A percentile compares a stretch with the other conserved stretches of the same genome.
phyloP scores from a whole-genome alignment of 2,888 invertebrate genomes.

The Vanessa cardui region DNA sequence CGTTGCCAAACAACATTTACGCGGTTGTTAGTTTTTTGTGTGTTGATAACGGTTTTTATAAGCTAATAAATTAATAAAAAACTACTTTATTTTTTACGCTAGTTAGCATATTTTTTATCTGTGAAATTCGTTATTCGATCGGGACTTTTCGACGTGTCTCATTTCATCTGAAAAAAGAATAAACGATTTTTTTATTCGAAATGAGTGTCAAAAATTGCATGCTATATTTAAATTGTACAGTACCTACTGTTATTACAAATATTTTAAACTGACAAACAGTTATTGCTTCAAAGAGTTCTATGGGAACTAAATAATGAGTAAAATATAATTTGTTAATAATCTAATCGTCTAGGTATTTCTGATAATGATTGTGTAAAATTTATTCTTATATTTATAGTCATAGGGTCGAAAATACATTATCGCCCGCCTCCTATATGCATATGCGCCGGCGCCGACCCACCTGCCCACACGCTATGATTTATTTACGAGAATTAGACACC shows the following conservation, averaged over 20 bases:
- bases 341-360: conserved; percentile 1
- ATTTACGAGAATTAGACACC: conserved; percentile 57
- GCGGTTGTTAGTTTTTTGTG: conserved; percentile 21
- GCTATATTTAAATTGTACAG: no score
- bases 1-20: conserved; percentile 53
- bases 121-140: no score
- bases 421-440: conserved; percentile 30
- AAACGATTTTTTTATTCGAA: no score
- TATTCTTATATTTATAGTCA: background rate
- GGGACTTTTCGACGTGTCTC: no score
- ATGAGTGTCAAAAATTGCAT: no score
- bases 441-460: conserved; percentile 69
- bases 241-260: no score
- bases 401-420: conserved; percentile 11
- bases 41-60: conserved; percentile 32
- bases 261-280: no score
- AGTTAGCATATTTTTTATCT: no score
- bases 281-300: no score
- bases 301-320: background rate
- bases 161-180: no score
- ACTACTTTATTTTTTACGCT: no score
- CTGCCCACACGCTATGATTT: conserved; percentile 59
- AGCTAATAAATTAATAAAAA: no score
- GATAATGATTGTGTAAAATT: background rate
- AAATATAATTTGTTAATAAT: conserved; percentile 10